Conservation (phyloP, 2,797 vertebrate species). For the Sparidentex hasta region DNA sequence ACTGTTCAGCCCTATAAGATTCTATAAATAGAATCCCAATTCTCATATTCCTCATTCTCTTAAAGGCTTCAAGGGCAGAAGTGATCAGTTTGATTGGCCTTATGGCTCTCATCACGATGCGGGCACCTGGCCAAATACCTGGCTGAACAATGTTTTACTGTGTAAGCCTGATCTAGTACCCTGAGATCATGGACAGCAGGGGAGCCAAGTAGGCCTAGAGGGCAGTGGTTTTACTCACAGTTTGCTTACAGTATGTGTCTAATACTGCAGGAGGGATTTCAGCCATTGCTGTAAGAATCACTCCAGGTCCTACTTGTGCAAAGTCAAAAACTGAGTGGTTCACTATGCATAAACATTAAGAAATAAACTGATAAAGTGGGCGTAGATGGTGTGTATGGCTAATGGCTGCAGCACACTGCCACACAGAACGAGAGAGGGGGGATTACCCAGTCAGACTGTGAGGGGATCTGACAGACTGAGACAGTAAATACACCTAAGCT, state of each 20-base stretch:
- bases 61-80: background rate
- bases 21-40: background rate
- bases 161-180: constrained; percentile 26
- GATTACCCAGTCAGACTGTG: constrained; percentile 41
- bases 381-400: no score
- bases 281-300: background rate
- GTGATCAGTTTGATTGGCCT: background rate
- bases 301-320: background rate
- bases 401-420: background rate
- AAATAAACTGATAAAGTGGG: background rate
- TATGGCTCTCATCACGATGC: background rate
- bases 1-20: background rate
- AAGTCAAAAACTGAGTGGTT: background rate
- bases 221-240: background rate
- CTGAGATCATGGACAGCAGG: constrained; percentile 20
- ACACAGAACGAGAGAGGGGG: constrained; percentile 14
- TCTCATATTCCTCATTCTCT: background rate
- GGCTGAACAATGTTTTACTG: constrained; percentile 6
- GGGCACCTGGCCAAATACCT: constrained; percentile 2
- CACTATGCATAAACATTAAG: background rate
- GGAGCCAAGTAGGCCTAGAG: constrained; percentile 9
- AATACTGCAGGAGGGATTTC: background rate
- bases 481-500: constrained; percentile 61
- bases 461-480: constrained; percentile 50
- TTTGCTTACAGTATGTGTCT: background rate